Percentiles rank a stretch among this genome's conserved stretches.
Conservation (phyloP, 2,113 vertebrate genomes). For the Coregonus clupeaformis region DNA sequence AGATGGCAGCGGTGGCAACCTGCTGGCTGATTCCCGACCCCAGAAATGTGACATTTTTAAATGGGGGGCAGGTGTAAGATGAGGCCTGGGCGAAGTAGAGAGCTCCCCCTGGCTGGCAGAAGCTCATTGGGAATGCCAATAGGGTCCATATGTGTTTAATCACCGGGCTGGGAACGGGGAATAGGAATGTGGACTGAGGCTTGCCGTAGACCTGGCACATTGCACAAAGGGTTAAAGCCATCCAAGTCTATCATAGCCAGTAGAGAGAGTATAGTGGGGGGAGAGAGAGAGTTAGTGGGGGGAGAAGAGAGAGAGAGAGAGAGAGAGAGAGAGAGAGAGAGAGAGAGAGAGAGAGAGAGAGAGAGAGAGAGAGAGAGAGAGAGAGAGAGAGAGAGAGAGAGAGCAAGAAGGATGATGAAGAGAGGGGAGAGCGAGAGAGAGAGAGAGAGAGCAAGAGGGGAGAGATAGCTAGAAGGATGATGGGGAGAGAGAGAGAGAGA, state of each 20-base stretch:
- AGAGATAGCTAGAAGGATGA: background rate
- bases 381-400: background rate
- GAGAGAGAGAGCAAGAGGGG: slow-evolving; percentile 17
- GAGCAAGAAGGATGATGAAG: background rate
- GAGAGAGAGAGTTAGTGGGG: slow-evolving; percentile 21
- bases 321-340: slow-evolving; percentile 15
- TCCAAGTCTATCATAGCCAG: slow-evolving; percentile 20
- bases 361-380: background rate
- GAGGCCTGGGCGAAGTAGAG: slow-evolving; percentile 40
- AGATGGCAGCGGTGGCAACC: slow-evolving; percentile 37
- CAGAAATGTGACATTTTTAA: slow-evolving; percentile 56
- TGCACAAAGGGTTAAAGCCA: slow-evolving; percentile 22
- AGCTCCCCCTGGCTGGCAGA: slow-evolving; percentile 37
- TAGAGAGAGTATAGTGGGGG: slow-evolving; percentile 12
- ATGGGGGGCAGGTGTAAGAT: slow-evolving; percentile 60
- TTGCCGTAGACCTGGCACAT: slow-evolving; percentile 20
- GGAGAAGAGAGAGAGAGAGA: slow-evolving; percentile 12
- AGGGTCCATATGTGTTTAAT: slow-evolving; percentile 59
- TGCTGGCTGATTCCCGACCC: slow-evolving; percentile 34
- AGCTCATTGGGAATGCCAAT: slow-evolving; percentile 45
- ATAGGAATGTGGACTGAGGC: slow-evolving; percentile 24
- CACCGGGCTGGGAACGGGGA: slow-evolving; percentile 37
- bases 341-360: background rate
- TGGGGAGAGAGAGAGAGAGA: no score
- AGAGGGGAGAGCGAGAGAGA: no score